A percentile compares a stretch with the other conserved stretches of the same genome.
phyloP scores from a whole-genome alignment of 2,888 invertebrate genomes.

The Scaptomyza cyrtandrae region DNA sequence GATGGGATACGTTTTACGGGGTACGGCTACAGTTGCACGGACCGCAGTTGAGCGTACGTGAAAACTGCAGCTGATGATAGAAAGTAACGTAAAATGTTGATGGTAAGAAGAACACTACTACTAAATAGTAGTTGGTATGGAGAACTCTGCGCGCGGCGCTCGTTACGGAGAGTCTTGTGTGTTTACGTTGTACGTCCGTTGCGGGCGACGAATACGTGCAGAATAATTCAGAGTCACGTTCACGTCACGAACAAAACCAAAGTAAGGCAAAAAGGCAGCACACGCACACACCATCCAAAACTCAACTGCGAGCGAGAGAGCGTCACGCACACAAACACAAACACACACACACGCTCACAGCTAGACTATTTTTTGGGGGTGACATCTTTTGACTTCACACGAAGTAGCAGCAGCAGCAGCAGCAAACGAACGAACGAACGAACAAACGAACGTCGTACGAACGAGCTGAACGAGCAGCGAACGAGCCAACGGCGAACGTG shows the following conservation, averaged over 20 bases:
- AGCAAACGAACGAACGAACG: slow-evolving; percentile 9
- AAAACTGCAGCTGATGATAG: slow-evolving; percentile 65
- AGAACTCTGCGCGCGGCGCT: slow-evolving; percentile 31
- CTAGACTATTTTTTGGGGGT: slow-evolving; percentile 74
- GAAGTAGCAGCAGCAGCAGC: too few relatives aligned
- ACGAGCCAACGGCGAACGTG: slow-evolving; percentile 51
- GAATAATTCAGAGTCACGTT: slow-evolving; percentile 84
- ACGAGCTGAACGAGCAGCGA: slow-evolving; percentile 1
- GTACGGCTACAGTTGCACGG: slow-evolving; percentile 58
- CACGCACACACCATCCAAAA: slow-evolving; percentile 60
- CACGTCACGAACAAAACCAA: slow-evolving; percentile 85
- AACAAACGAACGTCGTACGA: slow-evolving; percentile 7
- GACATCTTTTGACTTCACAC: slow-evolving; percentile 80
- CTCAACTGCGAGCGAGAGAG: slow-evolving; percentile 12
- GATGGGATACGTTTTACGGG: slow-evolving; percentile 45
- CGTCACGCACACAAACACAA: slow-evolving; percentile 28
- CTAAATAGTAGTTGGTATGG: slow-evolving; percentile 3
- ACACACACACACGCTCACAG: slow-evolving; percentile 19
- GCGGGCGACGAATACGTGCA: slow-evolving; percentile 84
- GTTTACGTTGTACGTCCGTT: slow-evolving; percentile 74
- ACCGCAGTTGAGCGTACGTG: slow-evolving; percentile 63
- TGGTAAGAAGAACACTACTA: slow-evolving; percentile 1
- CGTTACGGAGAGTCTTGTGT: slow-evolving; percentile 44
- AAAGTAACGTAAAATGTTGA: slow-evolving; percentile 53
- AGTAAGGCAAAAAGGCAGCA: slow-evolving; percentile 77